These are phyloP conservation scores for Megalops cyprinoides DNA, from an alignment of 2,797 vertebrate genomes.

Conservation along the genomic window DNA sequence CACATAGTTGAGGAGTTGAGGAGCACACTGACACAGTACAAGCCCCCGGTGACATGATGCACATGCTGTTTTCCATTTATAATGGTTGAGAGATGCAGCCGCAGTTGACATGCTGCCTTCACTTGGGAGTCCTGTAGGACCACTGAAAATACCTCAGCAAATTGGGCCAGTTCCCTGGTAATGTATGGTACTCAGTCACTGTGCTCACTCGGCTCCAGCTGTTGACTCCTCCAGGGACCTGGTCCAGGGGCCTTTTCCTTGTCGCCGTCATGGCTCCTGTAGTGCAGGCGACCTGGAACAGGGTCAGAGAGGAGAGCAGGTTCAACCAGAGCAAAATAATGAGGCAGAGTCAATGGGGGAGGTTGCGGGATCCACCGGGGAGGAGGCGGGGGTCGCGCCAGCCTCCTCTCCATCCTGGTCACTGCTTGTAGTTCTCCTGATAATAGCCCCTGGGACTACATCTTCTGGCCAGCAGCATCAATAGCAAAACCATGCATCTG, in stretches of 20 bases:
- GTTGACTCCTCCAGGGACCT: constrained; percentile 61
- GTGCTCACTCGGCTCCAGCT: constrained; percentile 71
- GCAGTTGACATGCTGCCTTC: constrained; percentile 43
- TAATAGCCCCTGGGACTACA: too few species aligned
- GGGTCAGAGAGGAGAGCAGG: constrained; percentile 30
- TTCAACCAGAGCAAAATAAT: too few species aligned
- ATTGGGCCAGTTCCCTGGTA: constrained; percentile 43
- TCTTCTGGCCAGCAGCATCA: too few species aligned
- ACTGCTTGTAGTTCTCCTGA: too few species aligned
- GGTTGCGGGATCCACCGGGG: too few species aligned
- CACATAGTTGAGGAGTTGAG: neutral
- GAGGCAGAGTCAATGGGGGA: too few species aligned
- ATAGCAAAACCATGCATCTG: too few species aligned
- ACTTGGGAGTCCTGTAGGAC: constrained; percentile 50
- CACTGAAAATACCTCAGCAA: constrained; percentile 52
- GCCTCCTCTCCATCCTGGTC: too few species aligned
- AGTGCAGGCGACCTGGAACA: constrained; percentile 16
- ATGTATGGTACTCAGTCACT: constrained; percentile 46
- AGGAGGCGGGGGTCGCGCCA: too few species aligned
- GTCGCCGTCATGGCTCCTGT: constrained; percentile 36
- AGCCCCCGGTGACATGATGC: constrained; percentile 53
- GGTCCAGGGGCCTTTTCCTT: constrained; percentile 59
- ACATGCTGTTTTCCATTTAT: constrained; percentile 66
- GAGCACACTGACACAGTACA: constrained; percentile 23
- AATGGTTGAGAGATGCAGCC: constrained; percentile 57